Base-by-base conservation (phyloP, 1,140 invertebrate genomes). In the Leptestheria dahalacensis region DNA sequence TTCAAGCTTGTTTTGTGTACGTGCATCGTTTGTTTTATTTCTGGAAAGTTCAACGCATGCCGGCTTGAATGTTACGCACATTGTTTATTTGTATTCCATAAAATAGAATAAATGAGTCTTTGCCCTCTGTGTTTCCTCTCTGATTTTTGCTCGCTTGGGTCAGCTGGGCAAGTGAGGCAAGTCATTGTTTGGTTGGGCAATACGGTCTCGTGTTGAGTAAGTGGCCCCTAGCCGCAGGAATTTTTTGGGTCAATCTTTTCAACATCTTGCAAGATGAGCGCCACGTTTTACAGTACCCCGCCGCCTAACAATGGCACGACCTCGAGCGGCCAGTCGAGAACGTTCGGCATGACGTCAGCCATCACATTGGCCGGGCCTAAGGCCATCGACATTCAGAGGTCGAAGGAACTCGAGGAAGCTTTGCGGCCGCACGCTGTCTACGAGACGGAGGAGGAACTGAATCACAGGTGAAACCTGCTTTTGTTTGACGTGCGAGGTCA, bases 341-440 rank as follows among this genome's bases (percentile, higher is more conserved):
- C 66, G 46, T 62, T 69, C 50, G 92, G 92, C 47, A 91, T 97
- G 80, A 96, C 92, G 3, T 91, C 91, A 28, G 90, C 93, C 49
- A 93, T 97, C 61, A 94, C 86, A 65, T 75, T 84, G 65, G 89
- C 91, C 66, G 79, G 78, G 54, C 93, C 94, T 18, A 91, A 91
- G 70, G 80, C 83, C 1, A 78, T 83, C 64, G 94, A 98, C 74
- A 69, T 88, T 57, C 79, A 83, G 64, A 80, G 85, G 63, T 92
- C 90, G 0, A 79, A 79, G 41, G 90, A 95, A 65, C 75, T 98
- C 12, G 82, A 87, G 65, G 82, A 88, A 65, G 79, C 82, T 21
- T 72, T 97, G 3, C 82, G 82, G 66, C 86, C 86, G n/a, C 91
- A 84, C 72, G 88, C 88, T 68, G 86, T 95, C 11, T 94, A 93